A percentile compares a stretch with the other conserved stretches of the same genome.
phyloP scores from a whole-genome alignment of 2,797 vertebrate genomes.

The Sebastes oblongus region DNA sequence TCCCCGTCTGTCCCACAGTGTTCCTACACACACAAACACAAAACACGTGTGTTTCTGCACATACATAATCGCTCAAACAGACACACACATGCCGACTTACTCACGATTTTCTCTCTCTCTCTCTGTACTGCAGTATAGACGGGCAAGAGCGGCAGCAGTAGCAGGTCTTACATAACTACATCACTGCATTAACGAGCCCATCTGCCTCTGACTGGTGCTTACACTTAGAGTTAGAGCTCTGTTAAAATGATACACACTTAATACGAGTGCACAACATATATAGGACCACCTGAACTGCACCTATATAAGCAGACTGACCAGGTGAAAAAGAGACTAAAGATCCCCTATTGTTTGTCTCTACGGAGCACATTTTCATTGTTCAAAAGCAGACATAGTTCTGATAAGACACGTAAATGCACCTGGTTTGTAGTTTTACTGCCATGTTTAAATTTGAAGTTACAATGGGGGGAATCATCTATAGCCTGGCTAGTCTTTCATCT shows the following conservation, averaged over 20 bases:
- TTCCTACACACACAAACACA: neutral
- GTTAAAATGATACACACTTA: slow-evolving; percentile 33
- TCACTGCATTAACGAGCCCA: slow-evolving; percentile 78
- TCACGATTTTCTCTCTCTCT: slow-evolving; percentile 13
- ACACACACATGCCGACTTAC: slow-evolving; percentile 11
- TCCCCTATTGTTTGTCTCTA: neutral
- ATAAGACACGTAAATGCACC: neutral
- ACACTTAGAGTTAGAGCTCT: slow-evolving; percentile 37
- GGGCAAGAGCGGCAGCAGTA: slow-evolving; percentile 61
- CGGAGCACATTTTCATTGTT: neutral
- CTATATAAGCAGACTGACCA: neutral
- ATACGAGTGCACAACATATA: slow-evolving; percentile 2
- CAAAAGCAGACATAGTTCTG: neutral
- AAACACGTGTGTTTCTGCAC: neutral
- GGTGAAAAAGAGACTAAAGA: slow-evolving; percentile 5
- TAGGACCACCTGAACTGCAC: neutral
- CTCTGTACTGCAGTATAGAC: slow-evolving; percentile 59
- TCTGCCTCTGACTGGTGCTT: slow-evolving; percentile 73
- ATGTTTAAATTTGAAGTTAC: neutral
- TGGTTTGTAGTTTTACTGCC: neutral
- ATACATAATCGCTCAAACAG: slow-evolving; percentile 18
- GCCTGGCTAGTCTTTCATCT: neutral
- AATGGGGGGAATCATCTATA: neutral
- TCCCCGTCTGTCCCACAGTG: slow-evolving; percentile 36
- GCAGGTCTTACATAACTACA: slow-evolving; percentile 77